Conservation (phyloP, 2,113 vertebrate species). For the Smithornis capensis region DNA sequence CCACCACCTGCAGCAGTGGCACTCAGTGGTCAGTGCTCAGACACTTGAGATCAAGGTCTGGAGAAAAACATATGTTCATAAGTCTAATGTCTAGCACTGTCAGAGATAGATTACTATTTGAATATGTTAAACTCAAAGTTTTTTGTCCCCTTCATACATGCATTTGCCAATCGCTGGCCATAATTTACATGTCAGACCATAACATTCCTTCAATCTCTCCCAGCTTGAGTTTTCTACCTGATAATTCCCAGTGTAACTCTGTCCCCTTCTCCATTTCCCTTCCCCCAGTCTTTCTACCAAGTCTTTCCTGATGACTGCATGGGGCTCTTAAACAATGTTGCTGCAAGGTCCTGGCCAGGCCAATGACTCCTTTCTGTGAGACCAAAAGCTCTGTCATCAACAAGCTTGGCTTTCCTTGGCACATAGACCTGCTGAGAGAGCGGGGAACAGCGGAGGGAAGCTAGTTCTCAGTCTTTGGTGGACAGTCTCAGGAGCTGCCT, state of each 20-base stretch:
- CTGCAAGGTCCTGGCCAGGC: not conserved
- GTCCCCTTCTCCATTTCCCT: not conserved
- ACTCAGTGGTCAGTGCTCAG: not conserved
- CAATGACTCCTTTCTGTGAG: fast-evolving
- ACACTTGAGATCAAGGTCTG: not conserved
- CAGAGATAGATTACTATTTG: not conserved
- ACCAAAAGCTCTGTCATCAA: not conserved
- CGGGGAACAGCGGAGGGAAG: not conserved
- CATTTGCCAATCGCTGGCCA: not conserved
- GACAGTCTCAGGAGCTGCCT: not conserved
- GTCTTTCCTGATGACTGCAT: not conserved
- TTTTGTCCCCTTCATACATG: not conserved
- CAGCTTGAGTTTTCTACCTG: not conserved
- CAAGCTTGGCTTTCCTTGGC: not conserved
- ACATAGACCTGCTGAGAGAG: not conserved
- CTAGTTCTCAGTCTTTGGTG: not conserved
- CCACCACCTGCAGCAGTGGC: not conserved
- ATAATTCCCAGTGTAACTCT: not conserved
- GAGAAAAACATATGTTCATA: not conserved
- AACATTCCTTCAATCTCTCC: not conserved
- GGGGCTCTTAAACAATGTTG: not conserved
- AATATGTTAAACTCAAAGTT: not conserved
- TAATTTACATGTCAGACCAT: not conserved
- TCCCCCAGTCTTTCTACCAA: not conserved
- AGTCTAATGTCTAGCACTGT: not conserved